A percentile compares a stretch with the other conserved stretches of the same genome.
These are phyloP conservation scores for Chaenogobius annularis DNA, from an alignment of 2,113 vertebrate genomes.

Conservation along the genomic window DNA sequence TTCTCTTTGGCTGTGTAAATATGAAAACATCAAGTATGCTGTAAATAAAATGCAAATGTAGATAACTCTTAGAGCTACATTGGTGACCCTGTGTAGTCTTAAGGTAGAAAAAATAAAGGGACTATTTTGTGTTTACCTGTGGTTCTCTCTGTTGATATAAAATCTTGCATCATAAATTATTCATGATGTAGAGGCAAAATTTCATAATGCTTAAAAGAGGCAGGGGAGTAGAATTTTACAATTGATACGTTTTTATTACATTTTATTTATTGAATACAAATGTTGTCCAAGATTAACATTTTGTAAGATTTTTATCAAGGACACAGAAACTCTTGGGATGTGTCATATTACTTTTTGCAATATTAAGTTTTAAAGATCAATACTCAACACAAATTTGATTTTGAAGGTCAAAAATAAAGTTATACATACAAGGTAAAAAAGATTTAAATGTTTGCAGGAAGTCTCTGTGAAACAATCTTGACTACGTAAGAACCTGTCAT, in stretches of 20 bases:
- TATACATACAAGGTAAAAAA: not conserved
- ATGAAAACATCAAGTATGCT: conserved; percentile 82
- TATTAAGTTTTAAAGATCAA: not conserved
- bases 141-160: conserved; percentile 35
- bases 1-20: conserved; percentile 95
- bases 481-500: conserved; percentile 57
- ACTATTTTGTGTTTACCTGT: conserved; percentile 97
- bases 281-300: not conserved
- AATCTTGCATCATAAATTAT: not conserved
- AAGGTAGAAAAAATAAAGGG: conserved; percentile 93
- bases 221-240: not conserved
- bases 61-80: conserved; percentile 95
- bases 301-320: not conserved
- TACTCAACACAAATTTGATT: too few species aligned
- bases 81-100: conserved; percentile 94
- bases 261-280: not conserved
- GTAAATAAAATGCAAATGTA: conserved; percentile 98
- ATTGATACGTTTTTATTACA: not conserved
- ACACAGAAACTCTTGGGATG: not conserved
- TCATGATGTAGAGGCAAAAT: not conserved
- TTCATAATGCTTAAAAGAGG: not conserved
- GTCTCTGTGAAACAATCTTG: conserved; percentile 18
- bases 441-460: not conserved
- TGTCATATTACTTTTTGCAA: not conserved
- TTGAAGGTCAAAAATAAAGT: too few species aligned